Conservation (phyloP, 2,888 invertebrate genomes). For the Hoplodrina ambigua region DNA sequence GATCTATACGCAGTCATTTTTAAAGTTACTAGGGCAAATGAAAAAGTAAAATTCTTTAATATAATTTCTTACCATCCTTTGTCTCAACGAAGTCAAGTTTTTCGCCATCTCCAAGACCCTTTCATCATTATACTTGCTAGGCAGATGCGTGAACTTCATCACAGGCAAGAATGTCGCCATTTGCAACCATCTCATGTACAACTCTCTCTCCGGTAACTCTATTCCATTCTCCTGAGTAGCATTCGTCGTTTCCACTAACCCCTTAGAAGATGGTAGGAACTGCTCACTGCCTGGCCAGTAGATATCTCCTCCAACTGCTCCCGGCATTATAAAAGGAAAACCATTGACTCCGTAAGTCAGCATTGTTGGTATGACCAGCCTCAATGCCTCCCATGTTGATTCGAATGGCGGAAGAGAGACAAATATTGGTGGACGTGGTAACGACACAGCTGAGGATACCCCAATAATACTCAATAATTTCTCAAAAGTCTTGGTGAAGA, state of each 20-base stretch:
- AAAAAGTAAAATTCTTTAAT: too few relatives aligned
- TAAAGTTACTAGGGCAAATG: too few relatives aligned
- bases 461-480: slow-evolving; percentile 93
- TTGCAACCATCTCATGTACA: slow-evolving; percentile 97
- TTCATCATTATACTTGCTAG: slow-evolving; percentile 96
- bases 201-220: slow-evolving; percentile 93
- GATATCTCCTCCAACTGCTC: slow-evolving; percentile 97
- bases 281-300: slow-evolving; percentile 91
- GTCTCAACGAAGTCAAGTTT: slow-evolving; percentile 93
- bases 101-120: slow-evolving; percentile 94
- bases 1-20: too few relatives aligned
- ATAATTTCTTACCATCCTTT: slow-evolving; percentile 91
- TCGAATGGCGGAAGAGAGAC: slow-evolving; percentile 96
- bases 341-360: slow-evolving; percentile 97
- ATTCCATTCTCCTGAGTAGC: slow-evolving; percentile 83
- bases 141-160: slow-evolving; percentile 97
- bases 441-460: slow-evolving; percentile 94
- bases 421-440: slow-evolving; percentile 96
- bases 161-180: slow-evolving; percentile 97
- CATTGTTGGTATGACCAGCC: slow-evolving; percentile 96
- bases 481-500: slow-evolving; percentile 92
- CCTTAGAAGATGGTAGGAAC: slow-evolving; percentile 88
- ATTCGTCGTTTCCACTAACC: slow-evolving; percentile 76
- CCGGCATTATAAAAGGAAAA: slow-evolving; percentile 97
- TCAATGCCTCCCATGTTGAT: slow-evolving; percentile 96